These are phyloP conservation scores for Zaprionus nigranus DNA, from an alignment of 1,140 invertebrate species.

Conservation along the genomic window DNA sequence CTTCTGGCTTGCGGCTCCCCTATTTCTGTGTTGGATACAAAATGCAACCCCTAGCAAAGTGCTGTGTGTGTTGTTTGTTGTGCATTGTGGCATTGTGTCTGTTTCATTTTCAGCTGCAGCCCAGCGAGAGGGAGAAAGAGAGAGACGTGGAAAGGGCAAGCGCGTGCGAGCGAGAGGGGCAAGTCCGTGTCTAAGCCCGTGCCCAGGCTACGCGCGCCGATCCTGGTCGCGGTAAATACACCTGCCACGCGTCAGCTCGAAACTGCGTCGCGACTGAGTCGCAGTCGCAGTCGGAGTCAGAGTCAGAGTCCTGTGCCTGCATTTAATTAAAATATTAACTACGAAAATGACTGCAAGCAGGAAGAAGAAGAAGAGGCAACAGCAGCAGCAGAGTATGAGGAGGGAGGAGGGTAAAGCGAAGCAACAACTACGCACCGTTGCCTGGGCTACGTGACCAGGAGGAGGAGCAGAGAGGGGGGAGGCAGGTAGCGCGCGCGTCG, in stretches of 20 bases:
- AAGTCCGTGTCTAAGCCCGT: slow-evolving; percentile 67
- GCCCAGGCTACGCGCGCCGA: slow-evolving; percentile 41
- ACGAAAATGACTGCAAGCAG: slow-evolving; percentile 66
- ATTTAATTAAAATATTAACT: slow-evolving; percentile 84
- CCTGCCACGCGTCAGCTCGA: slow-evolving; percentile 77
- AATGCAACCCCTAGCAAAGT: slow-evolving; percentile 70
- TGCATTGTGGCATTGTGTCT: slow-evolving; percentile 40
- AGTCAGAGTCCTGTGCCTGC: slow-evolving; percentile 59
- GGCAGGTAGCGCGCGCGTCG: not conserved
- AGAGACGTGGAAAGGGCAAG: slow-evolving; percentile 11
- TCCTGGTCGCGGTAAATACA: slow-evolving; percentile 69
- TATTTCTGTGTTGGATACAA: slow-evolving; percentile 37
- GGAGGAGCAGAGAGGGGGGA: not conserved
- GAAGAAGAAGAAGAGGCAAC: not conserved
- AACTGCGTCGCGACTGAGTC: not conserved
- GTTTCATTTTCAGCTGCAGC: slow-evolving; percentile 75
- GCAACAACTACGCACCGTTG: slow-evolving; percentile 36
- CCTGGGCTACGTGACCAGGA: slow-evolving; percentile 11
- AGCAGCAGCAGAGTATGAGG: slow-evolving; percentile 10
- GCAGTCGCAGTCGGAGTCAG: slow-evolving; percentile 1
- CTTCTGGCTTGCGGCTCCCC: slow-evolving; percentile 53
- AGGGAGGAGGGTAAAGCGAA: not conserved
- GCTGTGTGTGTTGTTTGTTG: slow-evolving; percentile 16
- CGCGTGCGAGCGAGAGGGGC: slow-evolving; percentile 20
- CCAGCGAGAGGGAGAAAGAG: not conserved